Base-by-base conservation (phyloP, 2,797 vertebrate genomes). In the Zalophus californianus region DNA sequence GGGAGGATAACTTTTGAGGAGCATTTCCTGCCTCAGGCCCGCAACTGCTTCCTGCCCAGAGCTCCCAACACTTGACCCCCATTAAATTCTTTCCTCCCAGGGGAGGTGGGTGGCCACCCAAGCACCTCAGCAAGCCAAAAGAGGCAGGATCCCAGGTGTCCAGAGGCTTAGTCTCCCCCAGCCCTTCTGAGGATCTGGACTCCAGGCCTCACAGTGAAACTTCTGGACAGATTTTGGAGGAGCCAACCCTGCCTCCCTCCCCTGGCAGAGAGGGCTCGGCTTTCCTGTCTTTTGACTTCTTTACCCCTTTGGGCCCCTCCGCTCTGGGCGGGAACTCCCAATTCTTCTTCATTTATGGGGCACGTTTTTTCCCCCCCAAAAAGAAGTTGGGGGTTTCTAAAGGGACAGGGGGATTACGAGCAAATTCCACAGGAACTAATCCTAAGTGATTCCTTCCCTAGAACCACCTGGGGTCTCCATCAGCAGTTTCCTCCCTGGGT, bases 61-160 rank as follows among this genome's bases (percentile, higher is more conserved):
- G 91, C 91, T 88, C 77, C 91, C 77, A 75, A 73, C 90, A 91
- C 92, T 97, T 96, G 96, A 94, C 92, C 92, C 35, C 90, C 78
- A 75, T 97, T 97, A 93, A 89, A 89, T 95, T 38, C 56, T 75
- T 86, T 97, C 84, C 79, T 97, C 95, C 83, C 60, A 54, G 82
- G 86, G 86, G 95, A 89, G 27, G 48, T 88, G 48, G 97, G 95
- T 92, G 95, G 86, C 77, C 93, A 62, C 29, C 32, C 68, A 18
- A 58, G 41, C 20, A 60, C 54, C 16, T 75, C 32, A 16, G 35
- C 78, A 68, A 68, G 50, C 35, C 44, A 48, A 68, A 77, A 66
- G 35, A 89, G 44, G 50, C 38, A 41, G 56, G 20, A 79, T 35
- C 68, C 35, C 68, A 70, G 48, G 68, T 68, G 44, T 58, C 60